Evolutionary conservation across 2,797 vertebrate genomes (phyloP).

Genomic region (Smutsia gigantea): DNA sequence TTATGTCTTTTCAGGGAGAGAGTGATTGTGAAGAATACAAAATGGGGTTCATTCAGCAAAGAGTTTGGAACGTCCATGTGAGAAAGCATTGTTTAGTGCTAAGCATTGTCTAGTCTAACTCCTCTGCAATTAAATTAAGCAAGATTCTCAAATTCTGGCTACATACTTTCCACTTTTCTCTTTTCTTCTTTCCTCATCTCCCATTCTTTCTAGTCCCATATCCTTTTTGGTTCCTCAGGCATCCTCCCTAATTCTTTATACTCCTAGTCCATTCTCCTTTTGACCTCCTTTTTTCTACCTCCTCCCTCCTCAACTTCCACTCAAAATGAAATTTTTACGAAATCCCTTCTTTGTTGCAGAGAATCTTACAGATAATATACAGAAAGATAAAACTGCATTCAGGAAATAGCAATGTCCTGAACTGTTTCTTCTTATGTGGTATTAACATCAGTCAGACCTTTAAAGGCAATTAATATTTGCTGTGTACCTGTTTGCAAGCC

Average conservation of each 20-base stretch:
- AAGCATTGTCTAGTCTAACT: slow-evolving; percentile 4
- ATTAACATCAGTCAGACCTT: background rate
- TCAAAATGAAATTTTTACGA: background rate
- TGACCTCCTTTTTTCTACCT: background rate
- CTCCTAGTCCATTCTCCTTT: background rate
- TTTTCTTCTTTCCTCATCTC: background rate
- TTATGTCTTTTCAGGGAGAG: slow-evolving; percentile 61
- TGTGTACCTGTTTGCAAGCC: background rate
- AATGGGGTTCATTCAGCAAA: slow-evolving; percentile 65
- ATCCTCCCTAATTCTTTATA: background rate
- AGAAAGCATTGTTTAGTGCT: slow-evolving; percentile 41
- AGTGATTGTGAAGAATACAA: slow-evolving; percentile 66
- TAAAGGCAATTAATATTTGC: background rate
- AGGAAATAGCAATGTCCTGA: slow-evolving; percentile 1
- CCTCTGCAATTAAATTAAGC: background rate
- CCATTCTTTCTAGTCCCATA: background rate
- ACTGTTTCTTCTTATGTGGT: background rate
- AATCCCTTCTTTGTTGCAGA: background rate
- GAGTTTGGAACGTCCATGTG: background rate
- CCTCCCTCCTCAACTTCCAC: background rate
- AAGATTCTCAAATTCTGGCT: background rate
- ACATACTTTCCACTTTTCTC: background rate
- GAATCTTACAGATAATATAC: background rate
- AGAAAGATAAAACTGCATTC: background rate
- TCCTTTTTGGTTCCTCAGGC: background rate